phyloP scores from a whole-genome alignment of 2,797 vertebrate species.

The Pampus argenteus region DNA sequence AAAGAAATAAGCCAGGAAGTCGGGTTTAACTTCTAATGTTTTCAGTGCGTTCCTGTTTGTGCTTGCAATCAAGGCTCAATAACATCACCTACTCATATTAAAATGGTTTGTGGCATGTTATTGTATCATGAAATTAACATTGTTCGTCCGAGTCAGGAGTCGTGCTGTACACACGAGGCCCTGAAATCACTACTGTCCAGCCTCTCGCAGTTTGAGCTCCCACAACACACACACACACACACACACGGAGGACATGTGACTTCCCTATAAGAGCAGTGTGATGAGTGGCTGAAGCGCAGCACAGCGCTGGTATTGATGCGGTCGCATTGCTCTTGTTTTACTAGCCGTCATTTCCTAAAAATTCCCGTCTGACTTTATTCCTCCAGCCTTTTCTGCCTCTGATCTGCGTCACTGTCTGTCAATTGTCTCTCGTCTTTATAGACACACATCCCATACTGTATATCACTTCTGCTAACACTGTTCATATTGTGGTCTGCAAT shows the following conservation, averaged over 20 bases:
- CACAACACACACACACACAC: conserved; percentile 16
- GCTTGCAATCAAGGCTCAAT: conserved; percentile 37
- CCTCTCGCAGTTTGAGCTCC: background rate
- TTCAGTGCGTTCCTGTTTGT: conserved; percentile 43
- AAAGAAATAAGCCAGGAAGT: conserved; percentile 43
- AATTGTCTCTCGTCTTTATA: conserved; percentile 38
- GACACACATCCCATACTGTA: conserved; percentile 30
- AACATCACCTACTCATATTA: background rate
- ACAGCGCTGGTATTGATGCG: conserved; percentile 19
- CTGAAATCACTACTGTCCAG: background rate
- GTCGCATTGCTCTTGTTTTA: conserved; percentile 61
- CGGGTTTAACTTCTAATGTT: conserved; percentile 46
- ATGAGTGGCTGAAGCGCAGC: background rate
- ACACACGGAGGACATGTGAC: conserved; percentile 37
- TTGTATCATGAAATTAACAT: conserved; percentile 22
- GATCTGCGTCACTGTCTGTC: conserved; percentile 65
- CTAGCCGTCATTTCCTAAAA: conserved; percentile 52
- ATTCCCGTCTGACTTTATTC: conserved; percentile 61
- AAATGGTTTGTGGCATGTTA: conserved; percentile 41
- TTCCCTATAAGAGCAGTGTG: conserved; percentile 7
- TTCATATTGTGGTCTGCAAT: conserved; percentile 38
- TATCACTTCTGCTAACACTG: conserved; percentile 45
- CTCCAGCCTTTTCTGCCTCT: conserved; percentile 32
- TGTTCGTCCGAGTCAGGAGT: background rate
- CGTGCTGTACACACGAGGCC: conserved; percentile 9